phyloP scores from a whole-genome alignment of 2,888 invertebrate species.

The Chloromyia formosa region DNA sequence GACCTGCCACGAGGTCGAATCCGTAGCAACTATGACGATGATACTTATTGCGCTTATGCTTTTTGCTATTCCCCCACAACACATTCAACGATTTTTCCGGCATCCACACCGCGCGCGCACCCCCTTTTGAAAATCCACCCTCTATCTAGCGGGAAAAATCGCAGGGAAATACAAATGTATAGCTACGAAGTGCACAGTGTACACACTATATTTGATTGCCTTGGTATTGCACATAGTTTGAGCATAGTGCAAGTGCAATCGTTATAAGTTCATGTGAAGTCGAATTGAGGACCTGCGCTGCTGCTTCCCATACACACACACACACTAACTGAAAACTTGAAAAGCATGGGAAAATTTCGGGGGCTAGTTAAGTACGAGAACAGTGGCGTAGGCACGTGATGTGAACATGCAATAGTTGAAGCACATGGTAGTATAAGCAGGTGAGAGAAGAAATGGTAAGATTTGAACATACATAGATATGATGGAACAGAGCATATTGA shows the following conservation, averaged over 20 bases:
- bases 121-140: not conserved
- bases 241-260: conserved; percentile 39
- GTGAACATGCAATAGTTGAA: too few species aligned
- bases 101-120: not conserved
- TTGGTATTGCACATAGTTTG: conserved; percentile 14
- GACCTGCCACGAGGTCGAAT: conserved; percentile 62
- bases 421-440: too few species aligned
- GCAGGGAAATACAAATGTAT: not conserved
- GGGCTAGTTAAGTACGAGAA: not conserved
- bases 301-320: not conserved
- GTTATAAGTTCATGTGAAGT: conserved; percentile 28
- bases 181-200: too few species aligned
- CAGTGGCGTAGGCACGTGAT: conserved; percentile 36
- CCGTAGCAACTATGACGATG: conserved; percentile 40
- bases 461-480: too few species aligned
- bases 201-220: conserved; percentile 3
- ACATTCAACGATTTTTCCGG: conserved; percentile 11
- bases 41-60: conserved; percentile 31
- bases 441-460: too few species aligned
- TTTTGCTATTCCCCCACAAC: conserved; percentile 14
- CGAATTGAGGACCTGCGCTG: not conserved
- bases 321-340: not conserved
- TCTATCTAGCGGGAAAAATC: not conserved
- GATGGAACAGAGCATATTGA: too few species aligned
- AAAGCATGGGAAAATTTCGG: not conserved